Evolutionary conservation across 2,888 invertebrate species (phyloP).

Genomic region (Belgica antarctica): DNA sequence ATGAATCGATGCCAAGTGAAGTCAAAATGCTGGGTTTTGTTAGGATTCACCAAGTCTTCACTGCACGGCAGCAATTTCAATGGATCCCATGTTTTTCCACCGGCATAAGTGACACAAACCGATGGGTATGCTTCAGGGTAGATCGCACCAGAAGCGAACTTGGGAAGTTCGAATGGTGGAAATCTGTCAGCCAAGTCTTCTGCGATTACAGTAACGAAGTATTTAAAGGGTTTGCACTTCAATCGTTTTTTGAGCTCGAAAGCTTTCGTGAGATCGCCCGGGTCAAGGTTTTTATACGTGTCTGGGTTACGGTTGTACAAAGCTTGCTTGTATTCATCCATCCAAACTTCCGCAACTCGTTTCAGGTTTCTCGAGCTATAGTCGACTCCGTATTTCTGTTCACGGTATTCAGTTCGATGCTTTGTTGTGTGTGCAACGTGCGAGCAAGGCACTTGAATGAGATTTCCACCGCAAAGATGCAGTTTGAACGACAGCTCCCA

Average conservation of each 20-base stretch:
- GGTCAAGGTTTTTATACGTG: background rate
- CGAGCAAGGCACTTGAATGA: conserved; percentile 62
- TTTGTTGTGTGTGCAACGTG: conserved; percentile 60
- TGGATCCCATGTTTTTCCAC: too few relatives aligned
- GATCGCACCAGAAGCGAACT: background rate
- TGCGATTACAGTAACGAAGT: conserved; percentile 4
- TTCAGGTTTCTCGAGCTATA: background rate
- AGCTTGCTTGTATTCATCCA: conserved; percentile 9
- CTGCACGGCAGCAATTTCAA: too few relatives aligned
- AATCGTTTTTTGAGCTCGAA: background rate
- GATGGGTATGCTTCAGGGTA: background rate
- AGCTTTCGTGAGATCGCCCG: background rate
- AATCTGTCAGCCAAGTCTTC: background rate
- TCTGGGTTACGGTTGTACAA: background rate
- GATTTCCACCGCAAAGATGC: conserved; percentile 5
- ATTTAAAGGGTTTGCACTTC: conserved; percentile 31
- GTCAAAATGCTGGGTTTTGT: too few relatives aligned
- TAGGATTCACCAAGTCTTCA: too few relatives aligned
- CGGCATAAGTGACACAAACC: too few relatives aligned
- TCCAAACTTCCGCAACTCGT: conserved; percentile 27
- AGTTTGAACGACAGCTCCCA: conserved; percentile 13
- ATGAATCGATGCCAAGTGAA: too few relatives aligned
- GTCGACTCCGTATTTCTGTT: background rate
- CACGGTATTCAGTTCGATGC: conserved; percentile 50
- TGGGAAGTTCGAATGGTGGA: background rate